These are phyloP conservation scores for Ectropis grisescens DNA, from an alignment of 1,140 invertebrate species.

Conservation along the genomic window DNA sequence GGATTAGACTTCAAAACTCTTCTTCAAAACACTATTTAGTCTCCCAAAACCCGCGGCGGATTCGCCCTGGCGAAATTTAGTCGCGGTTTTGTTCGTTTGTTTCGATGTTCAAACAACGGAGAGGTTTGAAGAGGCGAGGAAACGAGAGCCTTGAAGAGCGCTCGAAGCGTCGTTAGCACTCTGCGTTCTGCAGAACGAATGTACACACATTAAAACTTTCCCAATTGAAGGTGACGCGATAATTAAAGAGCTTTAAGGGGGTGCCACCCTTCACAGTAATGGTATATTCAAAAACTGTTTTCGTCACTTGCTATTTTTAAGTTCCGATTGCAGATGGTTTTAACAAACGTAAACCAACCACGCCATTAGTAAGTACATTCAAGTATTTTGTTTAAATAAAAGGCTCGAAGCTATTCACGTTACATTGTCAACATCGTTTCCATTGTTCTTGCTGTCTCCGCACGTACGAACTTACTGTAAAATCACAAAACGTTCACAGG, in stretches of 20 bases:
- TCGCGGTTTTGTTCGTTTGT: constrained; percentile 37
- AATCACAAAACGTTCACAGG: constrained; percentile 25
- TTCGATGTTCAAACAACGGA: constrained; percentile 54
- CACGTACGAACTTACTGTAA: too few species aligned
- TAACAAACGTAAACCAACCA: too few species aligned
- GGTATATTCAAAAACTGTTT: too few species aligned
- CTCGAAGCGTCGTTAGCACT: constrained; percentile 44
- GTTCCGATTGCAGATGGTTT: too few species aligned
- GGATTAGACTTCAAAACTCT: constrained; percentile 1
- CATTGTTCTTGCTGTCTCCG: constrained; percentile 27
- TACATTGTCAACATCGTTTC: constrained; percentile 25
- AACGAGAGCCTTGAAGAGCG: constrained; percentile 35
- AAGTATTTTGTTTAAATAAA: constrained; percentile 20
- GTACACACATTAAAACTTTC: constrained; percentile 62
- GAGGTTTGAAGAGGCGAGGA: constrained; percentile 33
- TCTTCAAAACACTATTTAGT: too few species aligned
- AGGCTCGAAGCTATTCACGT: constrained; percentile 21
- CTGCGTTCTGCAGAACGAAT: constrained; percentile 36
- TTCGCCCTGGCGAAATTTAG: constrained; percentile 24
- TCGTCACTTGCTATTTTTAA: too few species aligned
- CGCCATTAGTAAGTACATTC: too few species aligned
- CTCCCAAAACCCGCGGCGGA: too few species aligned
- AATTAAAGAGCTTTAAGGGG: constrained; percentile 28
- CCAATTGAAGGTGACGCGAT: constrained; percentile 43
- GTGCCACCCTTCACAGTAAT: too few species aligned